A percentile compares a stretch with the other conserved stretches of the same genome.
These are phyloP conservation scores for Lagorchestes hirsutus DNA, from an alignment of 2,797 vertebrate genomes.

Conservation along the genomic window DNA sequence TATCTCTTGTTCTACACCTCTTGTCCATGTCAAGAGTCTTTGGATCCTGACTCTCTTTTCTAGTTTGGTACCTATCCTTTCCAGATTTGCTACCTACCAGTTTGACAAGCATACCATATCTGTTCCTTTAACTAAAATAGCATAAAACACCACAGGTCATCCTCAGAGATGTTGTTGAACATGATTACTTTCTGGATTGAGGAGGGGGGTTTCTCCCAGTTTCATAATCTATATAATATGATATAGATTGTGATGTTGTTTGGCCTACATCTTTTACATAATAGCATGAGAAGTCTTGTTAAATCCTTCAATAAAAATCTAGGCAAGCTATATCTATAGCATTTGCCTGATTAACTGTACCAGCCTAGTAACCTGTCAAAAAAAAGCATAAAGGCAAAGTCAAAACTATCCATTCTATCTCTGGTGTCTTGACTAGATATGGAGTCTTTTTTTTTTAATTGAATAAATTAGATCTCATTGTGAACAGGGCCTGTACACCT, in stretches of 20 bases:
- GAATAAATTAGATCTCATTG: not conserved
- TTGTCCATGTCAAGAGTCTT: not conserved
- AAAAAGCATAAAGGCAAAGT: not conserved
- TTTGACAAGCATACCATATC: not conserved
- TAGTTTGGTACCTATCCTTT: not conserved
- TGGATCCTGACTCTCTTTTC: not conserved
- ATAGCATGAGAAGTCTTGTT: not conserved
- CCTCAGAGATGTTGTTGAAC: not conserved
- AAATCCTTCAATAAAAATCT: not conserved
- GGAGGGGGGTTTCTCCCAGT: not conserved
- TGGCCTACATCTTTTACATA: not conserved
- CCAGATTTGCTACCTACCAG: not conserved
- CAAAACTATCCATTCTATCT: not conserved
- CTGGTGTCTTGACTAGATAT: not conserved
- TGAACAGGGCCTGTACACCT: not conserved
- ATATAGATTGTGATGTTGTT: not conserved
- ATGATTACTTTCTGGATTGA: not conserved
- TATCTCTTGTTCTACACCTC: not conserved
- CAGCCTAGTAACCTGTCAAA: not conserved
- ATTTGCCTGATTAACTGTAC: not conserved
- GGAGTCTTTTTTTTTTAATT: not conserved
- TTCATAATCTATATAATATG: not conserved
- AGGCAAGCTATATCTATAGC: not conserved
- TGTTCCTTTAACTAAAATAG: not conserved
- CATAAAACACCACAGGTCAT: not conserved